Evolutionary conservation across 2,888 invertebrate genomes (phyloP).

Genomic region (Sturmia bella): DNA sequence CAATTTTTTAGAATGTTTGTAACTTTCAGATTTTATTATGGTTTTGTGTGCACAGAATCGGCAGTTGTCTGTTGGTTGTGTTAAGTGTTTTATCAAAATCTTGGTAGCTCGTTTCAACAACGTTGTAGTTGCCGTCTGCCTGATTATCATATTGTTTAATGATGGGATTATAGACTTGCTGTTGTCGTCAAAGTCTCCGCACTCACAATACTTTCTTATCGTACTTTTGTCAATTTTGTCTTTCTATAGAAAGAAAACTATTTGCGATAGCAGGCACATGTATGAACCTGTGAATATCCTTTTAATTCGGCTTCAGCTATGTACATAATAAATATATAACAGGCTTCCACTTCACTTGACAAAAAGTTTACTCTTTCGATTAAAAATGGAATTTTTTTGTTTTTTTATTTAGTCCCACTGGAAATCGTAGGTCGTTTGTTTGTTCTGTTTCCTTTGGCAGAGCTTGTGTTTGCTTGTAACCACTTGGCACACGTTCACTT

Average conservation of each 20-base stretch:
- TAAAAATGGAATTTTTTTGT: not conserved
- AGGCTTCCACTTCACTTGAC: too few relatives aligned
- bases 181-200: conserved; percentile 25
- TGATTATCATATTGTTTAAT: conserved; percentile 56
- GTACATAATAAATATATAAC: too few relatives aligned
- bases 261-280: too few relatives aligned
- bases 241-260: too few relatives aligned
- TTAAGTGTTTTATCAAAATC: conserved; percentile 56
- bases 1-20: conserved; percentile 6
- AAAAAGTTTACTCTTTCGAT: too few relatives aligned
- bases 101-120: conserved; percentile 32
- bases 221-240: conserved; percentile 17
- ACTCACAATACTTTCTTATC: conserved; percentile 13
- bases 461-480: conserved; percentile 50
- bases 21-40: conserved; percentile 40
- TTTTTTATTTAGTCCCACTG: conserved; percentile 1
- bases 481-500: conserved; percentile 52
- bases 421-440: not conserved
- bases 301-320: too few relatives aligned
- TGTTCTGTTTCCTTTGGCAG: not conserved
- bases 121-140: conserved; percentile 30
- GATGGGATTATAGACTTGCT: conserved; percentile 53
- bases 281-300: too few relatives aligned
- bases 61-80: conserved; percentile 17
- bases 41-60: conserved; percentile 1